Evolutionary conservation across 2,888 invertebrate genomes (phyloP), one percentile per base, ranked within the genome.

Genomic region (Ophion obscuratus): DNA sequence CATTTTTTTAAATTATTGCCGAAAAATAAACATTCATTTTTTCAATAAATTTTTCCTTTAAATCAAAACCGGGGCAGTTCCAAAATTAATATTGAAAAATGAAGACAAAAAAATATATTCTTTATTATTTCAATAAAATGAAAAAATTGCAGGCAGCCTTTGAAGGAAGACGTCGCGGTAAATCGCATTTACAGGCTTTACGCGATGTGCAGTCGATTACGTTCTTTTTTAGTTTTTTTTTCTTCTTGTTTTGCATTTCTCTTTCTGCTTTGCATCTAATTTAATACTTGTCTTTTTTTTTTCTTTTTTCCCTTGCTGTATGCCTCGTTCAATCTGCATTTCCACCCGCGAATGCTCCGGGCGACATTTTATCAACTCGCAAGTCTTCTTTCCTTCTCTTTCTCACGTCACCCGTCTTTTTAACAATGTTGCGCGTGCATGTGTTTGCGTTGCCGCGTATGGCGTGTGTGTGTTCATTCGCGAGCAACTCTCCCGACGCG

Each of bases 331-430:
- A 31, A 31, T 31, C 31, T 75, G 80, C 83, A 75, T 90, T 91
- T 91, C 90, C 90, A 89, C 89, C 89, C 90, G 89, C 90, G 83
- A 81, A 85, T 87, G 90, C 92, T 88, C 87, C 84, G 83, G 89
- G 92, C 91, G 91, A 91, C 91, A 88, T 91, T 91, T 90, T 89
- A 88, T 86, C 85, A 81, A 87, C 84, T 74, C 57, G 81, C 82
- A 67, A 73, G 53, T 78, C 9, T 0, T 89, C 85, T 88, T 78
- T 88, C 87, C 81, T 62, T 84, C 75, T 87, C 81, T 79, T 73
- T 71, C 73, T 81, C 64, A 66, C 53, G 40, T 47, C 31, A 11
- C 24, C n/a, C 36, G 31, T 53, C 2, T 31, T 20, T 73, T 59
- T 36, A 73, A 73, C 59, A 31, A 44, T 61, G 14, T 14, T 53